Evolutionary conservation across 2,888 invertebrate species (phyloP), one percentile per base, ranked within the genome.

Genomic region (Chrysotoxum bicinctum): DNA sequence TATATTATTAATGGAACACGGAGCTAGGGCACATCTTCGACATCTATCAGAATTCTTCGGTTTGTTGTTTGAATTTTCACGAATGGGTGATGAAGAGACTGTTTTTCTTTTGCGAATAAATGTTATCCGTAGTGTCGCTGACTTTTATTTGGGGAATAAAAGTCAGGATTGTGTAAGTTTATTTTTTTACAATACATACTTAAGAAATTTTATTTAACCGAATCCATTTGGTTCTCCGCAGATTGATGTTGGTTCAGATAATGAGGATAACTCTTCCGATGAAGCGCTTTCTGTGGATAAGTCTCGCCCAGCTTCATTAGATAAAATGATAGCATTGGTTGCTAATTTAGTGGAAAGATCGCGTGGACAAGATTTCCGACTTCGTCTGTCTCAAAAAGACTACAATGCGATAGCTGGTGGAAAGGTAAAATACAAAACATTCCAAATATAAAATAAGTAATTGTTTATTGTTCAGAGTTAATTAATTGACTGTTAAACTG

Each of bases 61-160:
- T 45, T 94, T 98, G 89, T 93, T 98, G 85, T 96, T 97, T 90
- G 98, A 98, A 91, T 98, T 98, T 92, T 97, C 98, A 88, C 96
- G 98, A 91, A 97, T 98, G 97, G 98, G 98, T 0, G 98, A 98
- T 87, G 97, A 97, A 89, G 98, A 98, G 91, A 96, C 97, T 32
- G 94, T 95, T 90, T 98, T 98, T 92, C 93, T 98, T 89, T 93
- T 98, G 87, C 94, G 96, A 30, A 95, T 97, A 75, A 96, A 97
- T 90, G 96, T 98, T 40, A 98, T 98, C 87, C 95, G 97, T 78
- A 96, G 95, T 74, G 97, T 98, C 94, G 96, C 98, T 56, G 96
- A 96, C 91, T 98, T 98, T 92, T 98, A 98, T 93, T 93, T 98
- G 72, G 97, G 97, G 19, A 96, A 97, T 89, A 97, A 95, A 89